Base-by-base conservation (phyloP, 2,797 vertebrate species). In the Takifugu ocellatus region DNA sequence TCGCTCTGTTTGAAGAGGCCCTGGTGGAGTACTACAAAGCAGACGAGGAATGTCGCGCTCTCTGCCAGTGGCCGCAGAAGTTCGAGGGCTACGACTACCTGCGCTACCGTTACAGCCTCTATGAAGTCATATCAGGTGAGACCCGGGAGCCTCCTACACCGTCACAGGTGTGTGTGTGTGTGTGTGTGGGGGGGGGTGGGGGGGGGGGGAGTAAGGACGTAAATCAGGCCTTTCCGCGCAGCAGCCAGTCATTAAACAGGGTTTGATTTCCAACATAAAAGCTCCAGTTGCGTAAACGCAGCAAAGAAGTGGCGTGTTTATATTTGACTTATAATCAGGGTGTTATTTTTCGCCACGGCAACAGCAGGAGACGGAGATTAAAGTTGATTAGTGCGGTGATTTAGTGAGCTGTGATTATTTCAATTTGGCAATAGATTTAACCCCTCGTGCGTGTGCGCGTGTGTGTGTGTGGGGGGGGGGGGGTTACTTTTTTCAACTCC, bases 111-210 rank as follows among this genome's bases (percentile, higher is more conserved):
- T 93, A 91, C 65, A 92, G 92, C 71, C 92, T 99, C 50, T 92
- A 93, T 0, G 95, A 98, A 86, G 85, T 94, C 24, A 83, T 99
- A 62, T 95, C 97, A 91, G 97, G 97, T 99, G 88, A 87, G 82
- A 33, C 3, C 8, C 46, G 36, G 45, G 33, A 25, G 16, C 15
- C 4, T 33, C 2, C 0, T 27, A 43, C 42, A 42, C 6, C 14
- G 39, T 63, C 39, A 51, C 45, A 54, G 27, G 9, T 43, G 14
- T 49, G 3, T 63, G 42, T 61, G 54, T 21, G 21, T 21, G 21
- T 21, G 21, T 21, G 21, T 1, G 21, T 1, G 21, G 1, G 21
- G 21, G 21, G 21, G n/a, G n/a, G n/a, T n/a, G n/a, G n/a, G n/a
- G n/a, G n/a, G n/a, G n/a, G n/a, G n/a, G n/a, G n/a, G n/a, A n/a